A percentile compares a stretch with the other conserved stretches of the same genome.
Conservation (phyloP, 2,888 invertebrate species). For the Tribolium freemani region DNA sequence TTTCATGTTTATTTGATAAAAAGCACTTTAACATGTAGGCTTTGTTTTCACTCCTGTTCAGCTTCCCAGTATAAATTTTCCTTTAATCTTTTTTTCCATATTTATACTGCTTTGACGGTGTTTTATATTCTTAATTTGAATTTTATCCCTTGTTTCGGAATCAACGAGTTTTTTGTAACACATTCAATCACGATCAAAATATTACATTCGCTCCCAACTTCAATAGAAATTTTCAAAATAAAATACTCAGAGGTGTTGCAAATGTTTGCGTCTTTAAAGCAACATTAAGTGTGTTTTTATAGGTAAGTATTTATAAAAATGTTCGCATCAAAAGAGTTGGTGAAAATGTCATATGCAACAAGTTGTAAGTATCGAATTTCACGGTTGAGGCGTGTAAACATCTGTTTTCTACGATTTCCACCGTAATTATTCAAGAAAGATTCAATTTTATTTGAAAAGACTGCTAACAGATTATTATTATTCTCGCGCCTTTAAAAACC, state of each 20-base stretch:
- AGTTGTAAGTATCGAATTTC: conserved; percentile 22
- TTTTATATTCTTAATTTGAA: not conserved
- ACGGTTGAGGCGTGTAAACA: conserved; percentile 21
- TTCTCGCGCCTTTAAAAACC: not conserved
- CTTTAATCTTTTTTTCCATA: not conserved
- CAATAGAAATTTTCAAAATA: not conserved
- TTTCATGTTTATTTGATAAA: not conserved
- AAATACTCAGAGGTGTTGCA: not conserved
- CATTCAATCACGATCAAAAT: not conserved
- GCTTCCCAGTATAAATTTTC: not conserved
- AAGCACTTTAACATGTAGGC: not conserved
- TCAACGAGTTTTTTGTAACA: not conserved
- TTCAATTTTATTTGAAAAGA: conserved; percentile 10
- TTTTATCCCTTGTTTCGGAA: not conserved
- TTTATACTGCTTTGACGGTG: not conserved
- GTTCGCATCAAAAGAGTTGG: conserved; percentile 17
- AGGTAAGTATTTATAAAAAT: conserved; percentile 6
- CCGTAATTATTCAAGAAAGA: conserved; percentile 2
- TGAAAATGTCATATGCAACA: conserved; percentile 21
- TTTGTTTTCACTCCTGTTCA: not conserved
- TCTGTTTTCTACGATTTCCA: conserved; percentile 19
- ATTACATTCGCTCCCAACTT: not conserved
- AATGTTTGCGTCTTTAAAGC: not conserved
- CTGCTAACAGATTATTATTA: not conserved
- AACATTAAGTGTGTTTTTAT: not conserved